Evolutionary conservation across 2,113 vertebrate species (phyloP), one percentile per base, ranked within the genome.

Genomic region (Connochaetes taurinus): DNA sequence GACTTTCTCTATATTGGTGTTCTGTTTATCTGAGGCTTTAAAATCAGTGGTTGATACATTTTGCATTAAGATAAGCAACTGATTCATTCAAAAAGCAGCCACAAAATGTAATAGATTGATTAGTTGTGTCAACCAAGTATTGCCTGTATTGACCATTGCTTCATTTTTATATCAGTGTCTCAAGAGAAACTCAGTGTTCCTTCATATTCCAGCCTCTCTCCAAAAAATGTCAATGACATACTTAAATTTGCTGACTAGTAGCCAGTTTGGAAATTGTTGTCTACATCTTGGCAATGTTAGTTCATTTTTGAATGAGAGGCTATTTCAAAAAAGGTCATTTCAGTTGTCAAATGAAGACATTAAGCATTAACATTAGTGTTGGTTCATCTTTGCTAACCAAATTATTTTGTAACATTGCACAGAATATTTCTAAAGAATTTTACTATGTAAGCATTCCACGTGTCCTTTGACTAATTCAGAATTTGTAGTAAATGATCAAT

Each of bases 301-400:
- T 40, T 95, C 43, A n/a, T 43, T 92, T 95, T 83, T 74, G 25
- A 90, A 47, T 27, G 43, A 93, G 43, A 97, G 53, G 6, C 11
- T 78, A 13, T 94, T 87, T 93, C 84, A 90, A 4, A 90, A 33
- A 93, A 83, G 19, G 58, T 88, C 58, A 90, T 93, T 98, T 92
- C 76, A 62, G 21, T 82, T 95, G 53, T 94, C 94, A 83, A 36
- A 57, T 90, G 36, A 87, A 94, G 53, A 76, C 23, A 52, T 7
- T 78, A 60, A 94, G 21, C 43, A 84, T 7, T 71, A 29, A 71
- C 16, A 90, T 81, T 55, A 52, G 11, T 93, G 40, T 47, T 53
- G 67, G 19, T 40, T 5, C 47, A 31, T 92, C 11, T 92, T 90
- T 92, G 45, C 90, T 85, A 90, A 90, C 33, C 4, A 82, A 83